phyloP scores from a whole-genome alignment of 53 echinoderm and acorn worm genomes.

The Patiria pectinifera region DNA sequence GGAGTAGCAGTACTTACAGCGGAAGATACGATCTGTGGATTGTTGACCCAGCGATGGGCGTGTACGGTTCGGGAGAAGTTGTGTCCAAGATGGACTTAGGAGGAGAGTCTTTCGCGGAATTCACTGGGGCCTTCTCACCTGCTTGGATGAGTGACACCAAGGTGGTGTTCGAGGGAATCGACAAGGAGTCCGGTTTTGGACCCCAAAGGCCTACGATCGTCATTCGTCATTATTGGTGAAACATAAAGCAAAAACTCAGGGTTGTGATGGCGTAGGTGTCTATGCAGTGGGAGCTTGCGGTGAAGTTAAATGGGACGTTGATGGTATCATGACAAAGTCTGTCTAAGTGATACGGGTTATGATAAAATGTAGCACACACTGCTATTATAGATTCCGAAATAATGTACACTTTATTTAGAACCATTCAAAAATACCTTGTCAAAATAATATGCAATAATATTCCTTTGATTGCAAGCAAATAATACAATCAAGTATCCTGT shows the following conservation, averaged over 20 bases:
- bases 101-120: not conserved
- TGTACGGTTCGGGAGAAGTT: not conserved
- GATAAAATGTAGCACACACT: too few species aligned
- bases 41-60: not conserved
- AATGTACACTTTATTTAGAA: too few species aligned
- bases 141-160: not conserved
- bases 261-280: not conserved
- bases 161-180: not conserved
- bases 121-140: not conserved
- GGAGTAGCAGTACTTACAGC: not conserved
- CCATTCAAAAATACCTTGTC: too few species aligned
- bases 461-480: too few species aligned
- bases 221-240: not conserved
- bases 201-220: not conserved
- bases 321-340: too few species aligned
- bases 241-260: not conserved
- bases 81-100: not conserved
- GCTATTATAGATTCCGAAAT: too few species aligned
- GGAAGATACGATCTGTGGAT: not conserved
- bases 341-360: too few species aligned
- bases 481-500: too few species aligned
- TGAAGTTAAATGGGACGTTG: too few species aligned
- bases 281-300: too few species aligned
- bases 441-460: too few species aligned
- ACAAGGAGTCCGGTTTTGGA: not conserved